Percentiles rank a stretch among this genome's conserved stretches.
These are phyloP conservation scores for Argynnis bischoffii DNA, from an alignment of 2,888 invertebrate species.

Conservation along the genomic window DNA sequence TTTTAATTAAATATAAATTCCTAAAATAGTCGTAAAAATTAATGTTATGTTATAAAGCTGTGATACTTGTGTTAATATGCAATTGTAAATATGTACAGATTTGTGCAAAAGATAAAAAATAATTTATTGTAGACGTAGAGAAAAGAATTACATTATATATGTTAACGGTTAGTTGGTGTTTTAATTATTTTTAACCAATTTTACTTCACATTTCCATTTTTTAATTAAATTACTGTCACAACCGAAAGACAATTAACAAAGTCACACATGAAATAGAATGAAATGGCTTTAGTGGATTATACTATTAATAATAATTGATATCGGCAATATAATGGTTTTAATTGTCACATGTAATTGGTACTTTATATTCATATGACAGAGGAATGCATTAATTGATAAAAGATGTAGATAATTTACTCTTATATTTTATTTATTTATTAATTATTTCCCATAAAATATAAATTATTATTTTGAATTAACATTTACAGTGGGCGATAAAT, in stretches of 20 bases:
- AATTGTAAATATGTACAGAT: conserved; percentile 65
- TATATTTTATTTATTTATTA: too few species aligned
- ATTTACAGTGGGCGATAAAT: too few species aligned
- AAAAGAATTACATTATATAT: conserved; percentile 59
- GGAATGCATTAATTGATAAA: background rate
- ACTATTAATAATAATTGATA: conserved; percentile 11
- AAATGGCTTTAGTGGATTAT: background rate
- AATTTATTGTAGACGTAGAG: conserved; percentile 62
- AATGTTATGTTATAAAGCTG: conserved; percentile 53
- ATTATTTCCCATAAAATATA: too few species aligned
- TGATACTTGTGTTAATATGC: conserved; percentile 62
- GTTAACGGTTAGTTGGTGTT: conserved; percentile 46
- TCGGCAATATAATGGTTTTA: background rate
- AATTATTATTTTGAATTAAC: too few species aligned
- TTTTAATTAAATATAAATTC: conserved; percentile 17
- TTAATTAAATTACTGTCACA: background rate
- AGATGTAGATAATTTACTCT: background rate
- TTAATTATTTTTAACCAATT: conserved; percentile 11
- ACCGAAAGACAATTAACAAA: background rate
- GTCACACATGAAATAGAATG: background rate
- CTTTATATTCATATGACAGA: background rate
- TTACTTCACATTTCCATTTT: background rate
- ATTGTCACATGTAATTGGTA: background rate
- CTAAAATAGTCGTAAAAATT: conserved; percentile 33
- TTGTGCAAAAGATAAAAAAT: conserved; percentile 49